These are phyloP conservation scores for Catamblyrhynchus diadema DNA, from an alignment of 2,797 vertebrate species.

Conservation along the genomic window DNA sequence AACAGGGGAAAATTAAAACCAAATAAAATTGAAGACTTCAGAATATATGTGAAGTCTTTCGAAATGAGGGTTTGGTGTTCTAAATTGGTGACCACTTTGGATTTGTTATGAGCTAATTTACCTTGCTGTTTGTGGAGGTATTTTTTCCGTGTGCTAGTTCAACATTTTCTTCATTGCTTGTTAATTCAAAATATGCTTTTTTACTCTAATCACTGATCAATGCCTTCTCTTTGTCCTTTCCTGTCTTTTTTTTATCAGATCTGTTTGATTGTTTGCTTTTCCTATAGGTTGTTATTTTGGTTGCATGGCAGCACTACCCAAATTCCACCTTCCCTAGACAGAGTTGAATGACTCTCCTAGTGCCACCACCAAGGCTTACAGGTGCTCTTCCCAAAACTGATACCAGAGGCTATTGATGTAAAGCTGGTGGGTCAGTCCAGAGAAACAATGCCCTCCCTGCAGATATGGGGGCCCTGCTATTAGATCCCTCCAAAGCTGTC, in stretches of 20 bases:
- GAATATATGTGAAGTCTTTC: background rate
- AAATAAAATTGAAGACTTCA: background rate
- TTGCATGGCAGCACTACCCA: background rate
- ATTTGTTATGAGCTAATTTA: background rate
- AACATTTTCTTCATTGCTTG: background rate
- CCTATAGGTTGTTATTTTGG: background rate
- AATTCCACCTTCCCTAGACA: background rate
- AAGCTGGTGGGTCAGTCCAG: background rate
- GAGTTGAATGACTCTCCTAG: background rate
- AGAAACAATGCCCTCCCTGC: background rate
- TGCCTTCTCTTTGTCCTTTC: background rate
- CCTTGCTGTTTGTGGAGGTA: background rate
- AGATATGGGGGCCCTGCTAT: background rate
- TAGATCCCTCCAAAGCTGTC: background rate
- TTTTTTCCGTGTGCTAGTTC: background rate
- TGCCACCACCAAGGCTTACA: background rate
- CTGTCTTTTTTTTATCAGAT: background rate
- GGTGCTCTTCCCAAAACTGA: background rate
- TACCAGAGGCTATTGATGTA: background rate
- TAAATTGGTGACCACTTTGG: background rate
- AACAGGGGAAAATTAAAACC: background rate
- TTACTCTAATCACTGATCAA: background rate
- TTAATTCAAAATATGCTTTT: background rate
- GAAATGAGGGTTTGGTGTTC: background rate
- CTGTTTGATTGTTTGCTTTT: background rate